A percentile compares a stretch with the other conserved stretches of the same genome.
These are phyloP conservation scores for Myotis daubentonii DNA, from an alignment of 2,797 vertebrate genomes.

Conservation along the genomic window DNA sequence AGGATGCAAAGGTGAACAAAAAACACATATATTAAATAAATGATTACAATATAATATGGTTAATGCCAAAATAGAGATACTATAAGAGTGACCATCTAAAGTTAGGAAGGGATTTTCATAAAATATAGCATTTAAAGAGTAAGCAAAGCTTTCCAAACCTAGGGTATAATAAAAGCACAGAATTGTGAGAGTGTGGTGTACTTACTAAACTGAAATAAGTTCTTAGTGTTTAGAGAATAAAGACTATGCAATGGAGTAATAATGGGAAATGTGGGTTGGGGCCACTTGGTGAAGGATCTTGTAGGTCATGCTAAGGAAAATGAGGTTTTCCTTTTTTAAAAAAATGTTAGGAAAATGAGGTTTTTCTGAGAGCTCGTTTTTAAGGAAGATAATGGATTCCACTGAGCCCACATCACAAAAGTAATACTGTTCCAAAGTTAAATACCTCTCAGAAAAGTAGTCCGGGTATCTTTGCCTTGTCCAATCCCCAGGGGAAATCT, in stretches of 20 bases:
- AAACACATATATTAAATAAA: slow-evolving; percentile 23
- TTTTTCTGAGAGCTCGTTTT: slow-evolving; percentile 22
- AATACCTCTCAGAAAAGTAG: background rate
- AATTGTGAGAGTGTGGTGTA: background rate
- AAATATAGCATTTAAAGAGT: background rate
- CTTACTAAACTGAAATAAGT: background rate
- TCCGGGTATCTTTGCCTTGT: background rate
- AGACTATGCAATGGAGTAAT: background rate
- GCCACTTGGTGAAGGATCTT: background rate
- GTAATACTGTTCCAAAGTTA: background rate
- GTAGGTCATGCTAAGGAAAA: background rate
- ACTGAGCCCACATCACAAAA: background rate
- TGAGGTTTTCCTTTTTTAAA: background rate
- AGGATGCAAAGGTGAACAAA: background rate
- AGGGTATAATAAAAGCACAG: background rate
- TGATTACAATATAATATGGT: background rate
- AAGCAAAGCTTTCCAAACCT: background rate
- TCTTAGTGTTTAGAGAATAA: background rate
- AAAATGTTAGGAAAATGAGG: background rate
- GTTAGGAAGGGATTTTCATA: background rate
- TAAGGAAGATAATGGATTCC: background rate
- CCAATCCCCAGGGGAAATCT: background rate
- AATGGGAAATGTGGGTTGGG: background rate
- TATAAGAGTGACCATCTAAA: background rate
- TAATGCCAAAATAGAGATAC: background rate